Percentiles rank a stretch among this genome's conserved stretches.
Evolutionary conservation across 1,140 invertebrate species (phyloP).

Genomic region (Drosophila littoralis): DNA sequence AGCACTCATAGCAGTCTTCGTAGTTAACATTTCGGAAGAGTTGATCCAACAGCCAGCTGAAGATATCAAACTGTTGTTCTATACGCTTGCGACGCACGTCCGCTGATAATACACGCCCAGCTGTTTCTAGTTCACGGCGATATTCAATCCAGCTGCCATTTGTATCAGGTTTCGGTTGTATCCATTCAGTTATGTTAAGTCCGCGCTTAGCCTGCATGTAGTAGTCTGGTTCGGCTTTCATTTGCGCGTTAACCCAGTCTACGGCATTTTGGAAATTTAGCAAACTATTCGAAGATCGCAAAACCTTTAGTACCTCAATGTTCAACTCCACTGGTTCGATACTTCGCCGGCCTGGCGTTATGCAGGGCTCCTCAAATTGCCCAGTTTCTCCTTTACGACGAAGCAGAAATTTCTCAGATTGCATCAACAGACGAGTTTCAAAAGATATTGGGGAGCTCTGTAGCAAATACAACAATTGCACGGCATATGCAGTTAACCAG

Average conservation of each 20-base stretch:
- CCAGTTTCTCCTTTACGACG: background rate
- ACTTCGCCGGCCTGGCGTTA: background rate
- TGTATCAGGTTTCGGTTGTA: background rate
- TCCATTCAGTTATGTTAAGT: background rate
- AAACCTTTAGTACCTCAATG: slow-evolving; percentile 10
- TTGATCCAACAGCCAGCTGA: slow-evolving; percentile 14
- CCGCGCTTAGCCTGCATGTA: slow-evolving; percentile 10
- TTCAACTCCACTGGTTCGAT: slow-evolving; percentile 14
- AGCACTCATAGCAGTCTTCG: slow-evolving; percentile 26
- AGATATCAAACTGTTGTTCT: background rate
- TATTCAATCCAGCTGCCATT: background rate
- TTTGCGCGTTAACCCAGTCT: background rate
- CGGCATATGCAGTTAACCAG: slow-evolving; percentile 35
- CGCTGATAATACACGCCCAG: background rate
- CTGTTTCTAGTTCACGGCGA: slow-evolving; percentile 10
- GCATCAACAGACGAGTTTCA: background rate
- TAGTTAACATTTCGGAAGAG: background rate
- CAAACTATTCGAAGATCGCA: background rate
- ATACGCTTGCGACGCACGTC: background rate
- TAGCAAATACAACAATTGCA: slow-evolving; percentile 6
- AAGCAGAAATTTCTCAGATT: slow-evolving; percentile 19
- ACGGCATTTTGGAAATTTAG: background rate
- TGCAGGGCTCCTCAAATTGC: slow-evolving; percentile 15
- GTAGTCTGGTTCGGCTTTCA: background rate
- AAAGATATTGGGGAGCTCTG: background rate